Conservation (phyloP, 2,797 vertebrate genomes). For the Notamacropus eugenii region DNA sequence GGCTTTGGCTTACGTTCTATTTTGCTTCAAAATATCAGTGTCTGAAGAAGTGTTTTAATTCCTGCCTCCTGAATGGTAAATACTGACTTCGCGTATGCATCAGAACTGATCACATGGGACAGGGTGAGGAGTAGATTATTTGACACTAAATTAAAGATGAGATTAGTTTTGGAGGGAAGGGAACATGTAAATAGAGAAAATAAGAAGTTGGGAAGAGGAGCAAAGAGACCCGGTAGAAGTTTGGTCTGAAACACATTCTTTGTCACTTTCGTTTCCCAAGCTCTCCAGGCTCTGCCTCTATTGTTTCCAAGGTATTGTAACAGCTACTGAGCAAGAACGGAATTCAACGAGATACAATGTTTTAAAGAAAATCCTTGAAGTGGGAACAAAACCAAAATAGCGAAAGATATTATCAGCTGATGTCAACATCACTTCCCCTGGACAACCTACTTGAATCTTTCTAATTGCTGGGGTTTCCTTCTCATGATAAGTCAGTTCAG, state of each 20-base stretch:
- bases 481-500: neutral
- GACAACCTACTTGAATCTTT: conserved; percentile 17
- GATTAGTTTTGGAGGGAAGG: neutral
- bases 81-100: neutral
- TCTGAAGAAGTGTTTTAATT: conserved; percentile 9
- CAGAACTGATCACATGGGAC: conserved; percentile 28
- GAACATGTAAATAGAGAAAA: conserved; percentile 52
- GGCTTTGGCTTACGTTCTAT: conserved; percentile 21
- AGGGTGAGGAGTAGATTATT: conserved; percentile 3
- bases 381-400: conserved; percentile 23
- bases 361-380: conserved; percentile 40
- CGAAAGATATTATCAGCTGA: conserved; percentile 31
- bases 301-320: conserved; percentile 68
- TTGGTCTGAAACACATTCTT: conserved; percentile 46
- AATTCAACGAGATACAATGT: conserved; percentile 49
- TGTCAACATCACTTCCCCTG: conserved; percentile 53
- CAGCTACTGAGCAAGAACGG: conserved; percentile 59
- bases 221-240: conserved; percentile 34
- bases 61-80: neutral
- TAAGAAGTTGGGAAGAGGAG: conserved; percentile 62
- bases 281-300: conserved; percentile 55
- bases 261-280: conserved; percentile 69
- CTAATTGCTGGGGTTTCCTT: conserved; percentile 16
- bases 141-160: neutral
- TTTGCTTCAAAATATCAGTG: neutral